A percentile compares a stretch with the other conserved stretches of the same genome.
phyloP scores from a whole-genome alignment of 2,888 invertebrate genomes.

The Cyaniris semiargus region DNA sequence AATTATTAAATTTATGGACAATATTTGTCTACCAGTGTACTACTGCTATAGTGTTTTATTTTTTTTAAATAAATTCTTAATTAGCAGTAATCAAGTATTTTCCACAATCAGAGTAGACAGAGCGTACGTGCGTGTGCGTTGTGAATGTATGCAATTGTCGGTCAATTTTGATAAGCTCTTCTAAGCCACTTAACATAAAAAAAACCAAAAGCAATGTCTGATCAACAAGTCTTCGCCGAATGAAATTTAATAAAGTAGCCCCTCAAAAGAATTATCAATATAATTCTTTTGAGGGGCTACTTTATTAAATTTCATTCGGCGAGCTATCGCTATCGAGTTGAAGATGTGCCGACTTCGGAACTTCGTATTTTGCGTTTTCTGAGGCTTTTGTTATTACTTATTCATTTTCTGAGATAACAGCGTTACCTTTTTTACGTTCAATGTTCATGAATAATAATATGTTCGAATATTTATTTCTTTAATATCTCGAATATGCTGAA shows the following conservation, averaged over 20 bases:
- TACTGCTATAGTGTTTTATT: too few species aligned
- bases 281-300: slow-evolving; percentile 15
- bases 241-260: slow-evolving; percentile 30
- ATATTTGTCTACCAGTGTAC: too few species aligned
- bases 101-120: too few species aligned
- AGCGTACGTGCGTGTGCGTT: too few species aligned
- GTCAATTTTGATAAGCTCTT: too few species aligned
- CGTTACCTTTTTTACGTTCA: not conserved
- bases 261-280: slow-evolving; percentile 13
- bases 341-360: slow-evolving; percentile 17
- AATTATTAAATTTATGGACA: too few species aligned
- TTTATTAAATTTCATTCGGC: slow-evolving; percentile 30
- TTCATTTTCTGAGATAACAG: not conserved
- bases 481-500: not conserved
- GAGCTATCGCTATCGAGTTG: slow-evolving; percentile 32
- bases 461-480: not conserved
- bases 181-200: too few species aligned
- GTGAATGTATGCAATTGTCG: too few species aligned
- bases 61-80: too few species aligned
- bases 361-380: slow-evolving; percentile 19
- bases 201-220: not conserved
- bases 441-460: not conserved
- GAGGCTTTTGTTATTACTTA: not conserved
- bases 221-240: slow-evolving; percentile 23
- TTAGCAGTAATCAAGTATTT: too few species aligned